These are phyloP conservation scores for Athetis lepigone DNA, from an alignment of 2,888 invertebrate genomes.

Conservation along the genomic window DNA sequence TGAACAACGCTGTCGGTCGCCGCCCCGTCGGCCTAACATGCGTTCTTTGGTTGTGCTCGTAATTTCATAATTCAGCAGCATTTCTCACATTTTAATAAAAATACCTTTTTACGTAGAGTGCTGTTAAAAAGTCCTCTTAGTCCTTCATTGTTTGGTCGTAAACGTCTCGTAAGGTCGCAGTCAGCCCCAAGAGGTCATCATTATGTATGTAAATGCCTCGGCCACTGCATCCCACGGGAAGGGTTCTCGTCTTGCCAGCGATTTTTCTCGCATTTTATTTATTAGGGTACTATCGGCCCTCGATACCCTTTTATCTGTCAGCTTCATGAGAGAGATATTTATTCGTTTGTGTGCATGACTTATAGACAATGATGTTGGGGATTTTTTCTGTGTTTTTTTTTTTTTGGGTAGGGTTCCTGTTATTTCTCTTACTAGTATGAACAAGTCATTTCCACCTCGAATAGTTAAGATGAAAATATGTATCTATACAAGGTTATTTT, in stretches of 20 bases:
- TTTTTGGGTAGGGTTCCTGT: background rate
- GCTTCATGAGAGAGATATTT: slow-evolving; percentile 64
- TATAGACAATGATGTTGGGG: slow-evolving; percentile 23
- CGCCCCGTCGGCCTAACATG: too few species aligned
- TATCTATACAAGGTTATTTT: too few species aligned
- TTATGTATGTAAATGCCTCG: slow-evolving; percentile 75
- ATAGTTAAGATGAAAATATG: too few species aligned
- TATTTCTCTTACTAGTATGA: background rate
- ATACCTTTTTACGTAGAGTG: too few species aligned
- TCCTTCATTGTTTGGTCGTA: slow-evolving; percentile 45
- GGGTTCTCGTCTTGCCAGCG: slow-evolving; percentile 70
- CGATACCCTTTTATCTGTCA: slow-evolving; percentile 66
- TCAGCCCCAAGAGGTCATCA: slow-evolving; percentile 67
- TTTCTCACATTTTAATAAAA: too few species aligned
- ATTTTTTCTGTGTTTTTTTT: slow-evolving; percentile 1
- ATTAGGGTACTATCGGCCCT: slow-evolving; percentile 70
- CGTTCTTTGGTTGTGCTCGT: too few species aligned
- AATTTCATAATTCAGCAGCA: too few species aligned
- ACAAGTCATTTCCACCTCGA: too few species aligned
- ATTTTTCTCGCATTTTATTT: slow-evolving; percentile 77
- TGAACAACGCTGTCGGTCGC: too few species aligned
- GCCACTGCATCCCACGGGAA: slow-evolving; percentile 68
- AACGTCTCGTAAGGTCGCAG: slow-evolving; percentile 32
- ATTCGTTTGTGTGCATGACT: slow-evolving; percentile 41
- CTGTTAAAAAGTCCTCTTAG: slow-evolving; percentile 1